Conservation (phyloP, 1,140 invertebrate genomes). For the Agrilus planipennis region DNA sequence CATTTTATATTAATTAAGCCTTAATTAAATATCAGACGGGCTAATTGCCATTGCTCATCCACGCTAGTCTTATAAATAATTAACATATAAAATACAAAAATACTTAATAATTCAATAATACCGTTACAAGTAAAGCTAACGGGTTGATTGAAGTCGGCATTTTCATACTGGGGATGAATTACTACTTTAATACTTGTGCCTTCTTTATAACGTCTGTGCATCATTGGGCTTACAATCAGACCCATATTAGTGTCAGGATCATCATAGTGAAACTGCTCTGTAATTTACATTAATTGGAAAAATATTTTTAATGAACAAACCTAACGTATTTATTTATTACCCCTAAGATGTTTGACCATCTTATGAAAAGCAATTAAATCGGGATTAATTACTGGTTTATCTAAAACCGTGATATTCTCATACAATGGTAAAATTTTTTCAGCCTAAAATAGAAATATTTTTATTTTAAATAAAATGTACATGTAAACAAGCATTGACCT, state of each 20-base stretch:
- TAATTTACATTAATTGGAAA: conserved; percentile 22
- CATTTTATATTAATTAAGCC: no score
- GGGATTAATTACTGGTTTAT: conserved; percentile 49
- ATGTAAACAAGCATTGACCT: conserved; percentile 36
- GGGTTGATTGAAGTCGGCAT: conserved; percentile 42
- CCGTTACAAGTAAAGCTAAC: conserved; percentile 81
- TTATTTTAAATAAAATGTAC: conserved; percentile 6
- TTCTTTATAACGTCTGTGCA: conserved; percentile 61
- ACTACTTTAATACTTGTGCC: conserved; percentile 77
- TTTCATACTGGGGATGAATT: conserved; percentile 54
- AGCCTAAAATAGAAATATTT: conserved; percentile 7
- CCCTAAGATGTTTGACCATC: conserved; percentile 64
- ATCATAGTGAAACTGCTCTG: conserved; percentile 56
- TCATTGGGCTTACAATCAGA: conserved; percentile 67
- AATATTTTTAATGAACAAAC: no score
- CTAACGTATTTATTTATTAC: no score
- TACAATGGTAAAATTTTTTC: conserved; percentile 43
- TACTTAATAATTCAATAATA: conserved; percentile 32
- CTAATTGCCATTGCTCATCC: no score
- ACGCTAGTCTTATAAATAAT: background rate
- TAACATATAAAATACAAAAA: background rate
- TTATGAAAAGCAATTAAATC: conserved; percentile 68
- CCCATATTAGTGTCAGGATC: conserved; percentile 65
- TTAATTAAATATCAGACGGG: no score
- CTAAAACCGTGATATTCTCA: conserved; percentile 57